phyloP scores from a whole-genome alignment of 2,797 vertebrate genomes.

The Macroramphosus scolopax region DNA sequence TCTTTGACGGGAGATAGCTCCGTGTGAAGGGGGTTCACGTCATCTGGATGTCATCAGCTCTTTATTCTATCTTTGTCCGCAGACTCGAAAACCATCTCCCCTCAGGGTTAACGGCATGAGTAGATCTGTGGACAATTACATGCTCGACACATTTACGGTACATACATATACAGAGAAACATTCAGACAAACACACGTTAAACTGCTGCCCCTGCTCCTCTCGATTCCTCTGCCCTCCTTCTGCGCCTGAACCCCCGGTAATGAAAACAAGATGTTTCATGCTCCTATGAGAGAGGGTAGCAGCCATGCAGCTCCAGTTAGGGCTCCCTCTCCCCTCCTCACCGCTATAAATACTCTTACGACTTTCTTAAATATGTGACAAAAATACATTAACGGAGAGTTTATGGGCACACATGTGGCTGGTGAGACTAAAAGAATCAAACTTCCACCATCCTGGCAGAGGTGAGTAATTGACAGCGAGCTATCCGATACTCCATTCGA shows the following conservation, averaged over 20 bases:
- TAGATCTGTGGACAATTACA: constrained; percentile 45
- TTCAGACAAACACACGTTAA: constrained; percentile 52
- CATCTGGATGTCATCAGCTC: constrained; percentile 64
- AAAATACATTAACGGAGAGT: constrained; percentile 68
- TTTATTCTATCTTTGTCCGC: constrained; percentile 42
- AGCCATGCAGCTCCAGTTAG: constrained; percentile 54
- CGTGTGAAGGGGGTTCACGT: constrained; percentile 38
- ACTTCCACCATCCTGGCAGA: constrained; percentile 27
- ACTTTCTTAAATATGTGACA: constrained; percentile 75
- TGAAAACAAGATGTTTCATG: constrained; percentile 80
- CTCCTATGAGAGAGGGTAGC: constrained; percentile 59
- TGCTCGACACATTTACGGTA: constrained; percentile 26
- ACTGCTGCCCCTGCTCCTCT: constrained; percentile 46
- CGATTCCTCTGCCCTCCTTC: constrained; percentile 24
- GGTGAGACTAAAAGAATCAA: constrained; percentile 33
- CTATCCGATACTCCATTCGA: constrained; percentile 6
- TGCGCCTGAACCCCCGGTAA: constrained; percentile 56
- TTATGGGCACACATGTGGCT: constrained; percentile 53
- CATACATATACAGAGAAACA: constrained; percentile 39
- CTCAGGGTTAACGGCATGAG: constrained; percentile 24
- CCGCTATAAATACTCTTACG: constrained; percentile 67
- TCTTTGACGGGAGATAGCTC: constrained; percentile 35
- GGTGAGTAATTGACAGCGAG: constrained; percentile 7
- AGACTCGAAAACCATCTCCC: constrained; percentile 35
- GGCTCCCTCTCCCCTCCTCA: constrained; percentile 38